Base-by-base conservation (phyloP, 2,888 invertebrate species). In the Eugnorisma glareosa region DNA sequence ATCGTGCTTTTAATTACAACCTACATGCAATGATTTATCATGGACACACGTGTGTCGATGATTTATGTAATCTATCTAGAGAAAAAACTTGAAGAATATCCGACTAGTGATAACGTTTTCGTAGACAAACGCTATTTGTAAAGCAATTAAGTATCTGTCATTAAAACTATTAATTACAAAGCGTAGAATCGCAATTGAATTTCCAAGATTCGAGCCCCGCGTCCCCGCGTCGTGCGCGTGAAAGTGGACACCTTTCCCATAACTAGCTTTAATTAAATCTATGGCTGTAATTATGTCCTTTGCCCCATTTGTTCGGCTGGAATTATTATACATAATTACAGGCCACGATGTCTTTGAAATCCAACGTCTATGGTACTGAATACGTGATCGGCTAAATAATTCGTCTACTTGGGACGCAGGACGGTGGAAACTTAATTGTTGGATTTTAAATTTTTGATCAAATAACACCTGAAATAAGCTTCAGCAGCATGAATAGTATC, bases 401-500 rank as follows among this genome's bases (percentile, higher is more conserved):
- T 92, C 84, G 78, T 88, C 84, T 86, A 87, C 81, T 90, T 88
- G 86, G 89, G 89, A 90, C 88, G 87, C 31, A 28, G 89, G 89
- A 92, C 90, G 91, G 90, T 91, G 90, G 93, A 90, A 91, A 93
- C 91, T 94, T 94, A 94, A 96, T 94, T 94, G 93, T 91, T 83
- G 86, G 88, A 88, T 91, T 92, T 92, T 95, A 92, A 94, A 96
- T 95, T 93, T 93, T 93, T 96, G 91, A 96, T 95, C 92, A 93
- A 94, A 94, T 95, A 94, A 95, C 96, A 95, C 96, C 95, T 96
- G 94, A 94, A 94, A 96, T 96, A 94, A 94, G 95, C 96, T 96
- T 96, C 92, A 90, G 88, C 76, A 83, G 85, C 89, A 89, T 89
- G 90, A 91, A 89, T 89, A 87, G 91, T 84, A 91, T 91, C 89